Evolutionary conservation across 2,888 invertebrate species (phyloP).

Genomic region (Tiliacea citrago): DNA sequence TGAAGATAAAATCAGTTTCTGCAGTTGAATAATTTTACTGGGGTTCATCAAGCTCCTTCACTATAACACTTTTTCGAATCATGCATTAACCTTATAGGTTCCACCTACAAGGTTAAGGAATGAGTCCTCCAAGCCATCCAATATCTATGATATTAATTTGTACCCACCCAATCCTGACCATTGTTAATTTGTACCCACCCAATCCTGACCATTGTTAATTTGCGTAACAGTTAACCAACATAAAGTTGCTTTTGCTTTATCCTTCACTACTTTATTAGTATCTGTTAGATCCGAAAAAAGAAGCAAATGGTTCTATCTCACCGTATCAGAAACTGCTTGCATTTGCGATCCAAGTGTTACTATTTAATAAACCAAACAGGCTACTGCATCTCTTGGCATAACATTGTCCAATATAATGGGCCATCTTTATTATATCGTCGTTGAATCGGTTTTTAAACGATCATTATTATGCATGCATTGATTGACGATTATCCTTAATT

Average conservation of each 20-base stretch:
- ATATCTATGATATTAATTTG: background rate
- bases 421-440: conserved; percentile 17
- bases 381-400: conserved; percentile 13
- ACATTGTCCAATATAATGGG: conserved; percentile 10
- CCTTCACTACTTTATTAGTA: background rate
- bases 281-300: background rate
- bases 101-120: no score
- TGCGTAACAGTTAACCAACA: background rate
- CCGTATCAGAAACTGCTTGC: background rate
- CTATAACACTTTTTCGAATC: no score
- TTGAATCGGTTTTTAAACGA: conserved; percentile 29
- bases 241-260: background rate
- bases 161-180: background rate
- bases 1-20: background rate
- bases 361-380: conserved; percentile 13
- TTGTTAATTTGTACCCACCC: background rate
- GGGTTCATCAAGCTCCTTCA: no score
- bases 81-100: no score
- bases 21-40: no score
- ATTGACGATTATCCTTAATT: conserved; percentile 43
- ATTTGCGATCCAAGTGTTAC: conserved; percentile 1
- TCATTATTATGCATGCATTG: conserved; percentile 51
- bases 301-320: background rate
- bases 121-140: no score
- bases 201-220: background rate